Base-by-base conservation (phyloP, 2,888 invertebrate genomes). In the Rotaria magnacalcarata region DNA sequence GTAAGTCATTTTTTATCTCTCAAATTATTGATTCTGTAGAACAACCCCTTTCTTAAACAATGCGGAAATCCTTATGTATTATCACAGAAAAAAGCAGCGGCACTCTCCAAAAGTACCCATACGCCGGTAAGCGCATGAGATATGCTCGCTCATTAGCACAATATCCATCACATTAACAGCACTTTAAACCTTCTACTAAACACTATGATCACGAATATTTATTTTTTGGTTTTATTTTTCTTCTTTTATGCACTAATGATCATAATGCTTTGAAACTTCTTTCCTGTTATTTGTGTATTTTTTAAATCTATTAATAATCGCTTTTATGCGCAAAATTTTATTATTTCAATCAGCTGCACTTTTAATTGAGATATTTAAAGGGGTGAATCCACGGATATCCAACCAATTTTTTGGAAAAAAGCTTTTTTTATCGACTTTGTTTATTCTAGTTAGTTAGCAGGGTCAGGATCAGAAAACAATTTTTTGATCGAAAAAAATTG, bases 1-100 rank as follows among this genome's bases (percentile, higher is more conserved):
- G 96, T 96, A 94, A 88, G 89, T 14, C 50, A 50, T 50, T 50
- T 74, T 56, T 86, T 60, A 85, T 84, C 43, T 34, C n/a, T 85
- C 52, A 56, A 43, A 67, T 67, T 10, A 34, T 7, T 84, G 8
- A 43, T 24, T n/a, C 43, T 50, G 41, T 43, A 60, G n/a, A 84
- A 34, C 56, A 3, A 0, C 54, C 58, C 14, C 34, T 74, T 67
- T n/a, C 56, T 86, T 90, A 90, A 85, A 88, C 90, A 56, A 89
- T 90, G 58, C 90, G 90, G 86, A 90, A 90, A 34, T 67, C 27
- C 34, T 34, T 27, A 60, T 60, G 19, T 60, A 27, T 60, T 67
- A 2, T 67, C 67, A 67, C 67, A 67, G 67, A 34, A 34, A 34
- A 67, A 67, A 67, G 2, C 16, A 34, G 34, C 67, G 27, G 19